Evolutionary conservation across 2,888 invertebrate species (phyloP), one percentile per base, ranked within the genome.

Genomic region (Mythimna loreyi): DNA sequence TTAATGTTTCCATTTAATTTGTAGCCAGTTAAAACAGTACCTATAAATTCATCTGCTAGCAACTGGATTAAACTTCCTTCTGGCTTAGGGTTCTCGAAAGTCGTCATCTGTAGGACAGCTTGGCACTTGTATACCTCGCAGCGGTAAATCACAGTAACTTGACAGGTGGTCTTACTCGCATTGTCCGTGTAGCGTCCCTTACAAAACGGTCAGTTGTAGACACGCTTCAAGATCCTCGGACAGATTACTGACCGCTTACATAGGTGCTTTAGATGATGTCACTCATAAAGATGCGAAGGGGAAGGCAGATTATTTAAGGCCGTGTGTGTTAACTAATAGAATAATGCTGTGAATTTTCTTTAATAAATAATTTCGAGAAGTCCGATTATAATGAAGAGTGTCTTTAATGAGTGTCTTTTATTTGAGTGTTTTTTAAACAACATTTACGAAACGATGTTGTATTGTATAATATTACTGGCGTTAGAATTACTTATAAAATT

Each of bases 61-160:
- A 40, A 25, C 47, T 53, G 21, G n/a, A 43, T 33, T 56, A 45
- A 60, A 23, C 23, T 23, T 28, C 21, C 23, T 36, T 11, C 21
- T 4, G 21, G 63, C 25, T 63, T 47, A 52, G 25, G 30, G 47
- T 49, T 33, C 36, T 60, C 57, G 13, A n/a, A 8, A 25, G 67
- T 45, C 64, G 43, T 74, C 75, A 63, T 80, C 55, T 47, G 40
- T 19, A 28, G 25, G 60, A 75, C 67, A 63, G 16, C 59, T 28
- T 43, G 56, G 50, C 80, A 67, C 33, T 63, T 63, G 75, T 43
- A 40, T 25, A 56, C 52, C 62, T 33, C 8, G 50, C 45, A 63
- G 53, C 21, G 60, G 56, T 76, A 63, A 60, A 75, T 80, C 80
- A 80, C 28, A 16, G 33, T 19, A 3, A 59, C 58, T 11, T 60